Base-by-base conservation (phyloP, 2,797 vertebrate genomes). In the Dryobates pubescens region DNA sequence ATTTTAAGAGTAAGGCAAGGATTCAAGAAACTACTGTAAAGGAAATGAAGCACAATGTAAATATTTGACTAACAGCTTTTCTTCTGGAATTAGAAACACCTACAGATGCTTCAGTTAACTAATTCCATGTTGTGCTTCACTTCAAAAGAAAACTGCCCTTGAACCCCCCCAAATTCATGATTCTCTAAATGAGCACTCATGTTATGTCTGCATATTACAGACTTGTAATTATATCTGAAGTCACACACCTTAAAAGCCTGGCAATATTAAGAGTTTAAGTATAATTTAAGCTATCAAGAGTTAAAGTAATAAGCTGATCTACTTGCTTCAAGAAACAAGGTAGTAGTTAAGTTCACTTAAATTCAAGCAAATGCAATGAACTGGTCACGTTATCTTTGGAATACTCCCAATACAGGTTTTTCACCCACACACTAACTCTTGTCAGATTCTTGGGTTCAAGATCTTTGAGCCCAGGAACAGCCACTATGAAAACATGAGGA, bases 21-120 rank as follows among this genome's bases (percentile, higher is more conserved):
- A 88, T 93, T 92, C 70, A 86, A 88, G 76, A 83, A 89, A 95
- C 83, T 91, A 88, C 86, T 80, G 80, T 49, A 90, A 83, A 93
- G 92, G 90, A 94, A 96, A 94, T 93, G 71, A 95, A 97, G 94
- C 92, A 92, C 91, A 86, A 92, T 72, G 84, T 91, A 92, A 95
- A 92, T 9, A 67, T 90, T 94, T 91, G 93, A 94, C 88, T 93
- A 97, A 97, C 67, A 93, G 78, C 82, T 95, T 89, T 86, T 92
- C 70, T 82, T 87, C 79, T 86, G 47, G 82, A 93, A 91, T 93
- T 89, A 82, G 77, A 91, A 90, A 93, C 86, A 94, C 74, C 89
- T 85, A 92, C 3, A 2, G 86, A 94, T 86, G 77, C 85, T 87
- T 74, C 13, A 6, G 91, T 77, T 91, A 95, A 93, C 77, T 90